phyloP scores from a whole-genome alignment of 2,888 invertebrate species.

The Meteorus cinctellus region DNA sequence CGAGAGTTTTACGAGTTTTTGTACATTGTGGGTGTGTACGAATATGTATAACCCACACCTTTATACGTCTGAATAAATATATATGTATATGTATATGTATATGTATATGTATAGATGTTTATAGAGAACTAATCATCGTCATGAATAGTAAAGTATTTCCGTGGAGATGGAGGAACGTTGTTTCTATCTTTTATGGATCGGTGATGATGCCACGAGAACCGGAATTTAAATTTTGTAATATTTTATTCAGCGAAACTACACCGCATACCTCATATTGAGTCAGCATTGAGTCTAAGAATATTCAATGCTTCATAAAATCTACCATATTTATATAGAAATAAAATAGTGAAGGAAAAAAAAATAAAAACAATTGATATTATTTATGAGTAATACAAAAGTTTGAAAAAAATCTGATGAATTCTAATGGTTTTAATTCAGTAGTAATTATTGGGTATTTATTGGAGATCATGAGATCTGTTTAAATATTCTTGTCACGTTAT shows the following conservation, averaged over 20 bases:
- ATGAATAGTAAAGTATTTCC: constrained; percentile 15
- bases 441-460: not conserved
- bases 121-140: constrained; percentile 17
- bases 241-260: constrained; percentile 12
- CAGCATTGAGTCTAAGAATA: not conserved
- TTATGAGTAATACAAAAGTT: not conserved
- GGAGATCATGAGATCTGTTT: not conserved
- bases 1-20: constrained; percentile 34
- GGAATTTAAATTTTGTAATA: constrained; percentile 10
- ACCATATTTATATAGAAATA: not conserved
- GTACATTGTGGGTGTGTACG: not conserved
- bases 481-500: not conserved
- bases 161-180: constrained; percentile 10
- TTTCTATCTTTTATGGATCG: constrained; percentile 18
- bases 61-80: not conserved
- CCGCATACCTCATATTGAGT: constrained; percentile 10
- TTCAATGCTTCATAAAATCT: constrained; percentile 2
- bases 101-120: not conserved
- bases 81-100: not conserved
- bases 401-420: not conserved
- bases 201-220: not conserved
- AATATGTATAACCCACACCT: constrained; percentile 12
- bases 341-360: not conserved
- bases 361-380: not conserved
- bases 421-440: not conserved